Evolutionary conservation across 1,140 invertebrate genomes (phyloP), one percentile per base, ranked within the genome.

Genomic region (Meloidogyne exigua): DNA sequence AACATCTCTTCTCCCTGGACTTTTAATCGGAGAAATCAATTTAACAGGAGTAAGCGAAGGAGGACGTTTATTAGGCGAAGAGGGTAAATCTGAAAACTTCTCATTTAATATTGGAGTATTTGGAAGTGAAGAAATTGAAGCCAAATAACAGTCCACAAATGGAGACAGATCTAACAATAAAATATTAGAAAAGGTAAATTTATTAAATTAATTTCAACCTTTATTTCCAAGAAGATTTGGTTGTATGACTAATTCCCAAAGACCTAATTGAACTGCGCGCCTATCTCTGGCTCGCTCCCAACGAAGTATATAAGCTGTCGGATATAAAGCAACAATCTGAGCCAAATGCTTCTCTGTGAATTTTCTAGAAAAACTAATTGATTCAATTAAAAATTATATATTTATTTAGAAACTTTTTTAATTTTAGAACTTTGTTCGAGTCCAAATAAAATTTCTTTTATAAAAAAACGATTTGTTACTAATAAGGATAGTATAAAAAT

Each of bases 261-360:
- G 44, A 28, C 62, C 69, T 18, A 62, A 26, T 25, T 26, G 25
- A 26, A 62, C 9, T 44, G 44, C 69, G 15, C 69, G 69, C 21
- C 62, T 71, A 10, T 71, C 62, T 7, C 69, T 44, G 25, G 69
- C 44, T 9, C 28, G 44, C n/a, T 71, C 69, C 69, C 69, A 71
- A 18, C 62, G 44, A 49, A 71, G 62, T 71, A 28, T 42, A 62
- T 71, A 71, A 15, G 69, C 69, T 11, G 44, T 62, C 15, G 69
- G 69, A 62, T 71, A 71, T 18, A 71, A 18, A 28, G 69, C 9
- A 28, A 57, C 62, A 26, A 71, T 71, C 21, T 71, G 69, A 36
- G 69, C 69, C 69, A 71, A 71, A 21, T 71, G 69, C 18, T 71
- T 62, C 9, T 26, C 26, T n/a, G 69, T 71, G 2, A 71, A 71